A percentile compares a stretch with the other conserved stretches of the same genome.
Evolutionary conservation across 2,113 vertebrate genomes (phyloP).

Genomic region (Capreolus pygargus): DNA sequence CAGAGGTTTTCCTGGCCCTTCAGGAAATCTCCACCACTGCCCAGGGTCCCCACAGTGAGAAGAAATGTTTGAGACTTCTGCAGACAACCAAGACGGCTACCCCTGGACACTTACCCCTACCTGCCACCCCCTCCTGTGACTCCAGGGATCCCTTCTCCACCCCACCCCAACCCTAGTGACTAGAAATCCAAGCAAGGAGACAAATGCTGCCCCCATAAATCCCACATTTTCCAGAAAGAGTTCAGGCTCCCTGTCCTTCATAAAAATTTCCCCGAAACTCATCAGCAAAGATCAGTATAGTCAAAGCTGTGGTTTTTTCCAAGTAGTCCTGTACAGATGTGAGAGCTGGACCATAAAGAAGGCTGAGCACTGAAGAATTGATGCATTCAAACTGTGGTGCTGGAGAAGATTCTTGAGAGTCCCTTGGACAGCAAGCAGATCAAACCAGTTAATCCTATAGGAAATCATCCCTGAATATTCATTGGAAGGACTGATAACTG

Average conservation of each 20-base stretch:
- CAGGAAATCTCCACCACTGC: neutral
- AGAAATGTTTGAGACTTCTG: neutral
- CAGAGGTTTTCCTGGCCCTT: fast-evolving
- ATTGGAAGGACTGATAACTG: neutral
- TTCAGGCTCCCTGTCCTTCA: no score
- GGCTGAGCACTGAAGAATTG: neutral
- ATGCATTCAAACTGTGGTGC: neutral
- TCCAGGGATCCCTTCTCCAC: neutral
- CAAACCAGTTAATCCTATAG: neutral
- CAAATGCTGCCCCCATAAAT: fast-evolving
- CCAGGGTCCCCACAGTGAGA: fast-evolving
- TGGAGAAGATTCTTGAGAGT: neutral
- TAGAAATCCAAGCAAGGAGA: neutral
- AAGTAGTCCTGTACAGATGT: neutral
- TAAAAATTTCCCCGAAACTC: neutral
- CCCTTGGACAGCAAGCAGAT: neutral
- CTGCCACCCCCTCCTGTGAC: neutral
- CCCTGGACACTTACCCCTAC: neutral
- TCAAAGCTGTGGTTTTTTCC: neutral
- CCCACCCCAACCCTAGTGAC: no score
- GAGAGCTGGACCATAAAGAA: neutral
- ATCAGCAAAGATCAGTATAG: neutral
- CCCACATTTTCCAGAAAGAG: neutral
- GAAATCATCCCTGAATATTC: neutral
- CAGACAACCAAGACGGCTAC: neutral